Base-by-base conservation (phyloP, 2,888 invertebrate genomes). In the Conus canariensis region DNA sequence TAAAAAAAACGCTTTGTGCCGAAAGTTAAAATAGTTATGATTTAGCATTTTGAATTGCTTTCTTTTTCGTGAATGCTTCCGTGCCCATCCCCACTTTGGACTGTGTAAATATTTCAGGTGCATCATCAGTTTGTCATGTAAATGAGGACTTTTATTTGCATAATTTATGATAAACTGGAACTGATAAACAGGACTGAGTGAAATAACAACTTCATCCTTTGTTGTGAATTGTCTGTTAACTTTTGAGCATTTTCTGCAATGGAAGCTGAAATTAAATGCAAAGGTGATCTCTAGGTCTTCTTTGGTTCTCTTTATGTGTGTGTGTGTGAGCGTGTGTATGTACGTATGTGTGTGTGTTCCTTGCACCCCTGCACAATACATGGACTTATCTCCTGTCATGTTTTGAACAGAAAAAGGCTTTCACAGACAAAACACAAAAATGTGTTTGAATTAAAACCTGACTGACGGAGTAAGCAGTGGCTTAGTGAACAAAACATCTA, bases 241-340 rank as follows among this genome's bases (percentile, higher is more conserved):
- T 70, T 70, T 70, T 70, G 70, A 60, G 59, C 58, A 85, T 60
- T 85, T 12, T 85, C 64, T 60, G 85, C 85, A 30, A 60, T 56
- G 58, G 58, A 83, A 80, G 30, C 30, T 16, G 30, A 58, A 56
- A 83, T 9, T 83, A 83, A 83, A 83, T 58, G 56, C 56, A 22
- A 25, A 83, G 58, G 16, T 83, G 82, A 83, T 83, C 82, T 22
- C 12, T 16, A 45, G 45, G 45, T 4, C 45, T 45, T 16, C 58
- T 85, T 16, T 30, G 2, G 16, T 12, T 85, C 6, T 60, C 45
- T 60, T 12, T 59, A 25, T 85, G 85, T 60, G 60, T 67, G 64
- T 67, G 67, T 86, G 86, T 67, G 86, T 67, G 86, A 45, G 86
- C 59, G 67, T 86, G 86, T n/a, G 86, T 86, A 45, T 67, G 86